phyloP scores from a whole-genome alignment of 1,140 invertebrate genomes.

The Bombyx mori region ASM3026992v2 NC_085108.1:3339001-3339500 shows the following conservation, averaged over 20 bases:
- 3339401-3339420: neutral
- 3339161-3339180: constrained; percentile 93
- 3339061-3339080: too few relatives aligned
- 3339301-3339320: constrained; percentile 92
- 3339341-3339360: constrained; percentile 94
- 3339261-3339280: constrained; percentile 88
- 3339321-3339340: constrained; percentile 94
- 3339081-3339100: too few relatives aligned
- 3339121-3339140: neutral
- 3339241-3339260: constrained; percentile 91
- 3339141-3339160: constrained; percentile 36
- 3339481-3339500: too few relatives aligned
- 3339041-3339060: too few relatives aligned
- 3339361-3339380: constrained; percentile 87
- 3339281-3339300: constrained; percentile 90
- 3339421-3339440: neutral
- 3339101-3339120: too few relatives aligned
- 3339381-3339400: constrained; percentile 54
- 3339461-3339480: too few relatives aligned
- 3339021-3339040: too few relatives aligned
- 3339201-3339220: constrained; percentile 91
- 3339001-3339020: too few relatives aligned
- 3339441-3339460: too few relatives aligned
- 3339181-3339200: constrained; percentile 97
- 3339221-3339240: constrained; percentile 84